These are phyloP conservation scores for Glaucopsyche alexis DNA, from an alignment of 2,888 invertebrate genomes.

Conservation along the genomic window DNA sequence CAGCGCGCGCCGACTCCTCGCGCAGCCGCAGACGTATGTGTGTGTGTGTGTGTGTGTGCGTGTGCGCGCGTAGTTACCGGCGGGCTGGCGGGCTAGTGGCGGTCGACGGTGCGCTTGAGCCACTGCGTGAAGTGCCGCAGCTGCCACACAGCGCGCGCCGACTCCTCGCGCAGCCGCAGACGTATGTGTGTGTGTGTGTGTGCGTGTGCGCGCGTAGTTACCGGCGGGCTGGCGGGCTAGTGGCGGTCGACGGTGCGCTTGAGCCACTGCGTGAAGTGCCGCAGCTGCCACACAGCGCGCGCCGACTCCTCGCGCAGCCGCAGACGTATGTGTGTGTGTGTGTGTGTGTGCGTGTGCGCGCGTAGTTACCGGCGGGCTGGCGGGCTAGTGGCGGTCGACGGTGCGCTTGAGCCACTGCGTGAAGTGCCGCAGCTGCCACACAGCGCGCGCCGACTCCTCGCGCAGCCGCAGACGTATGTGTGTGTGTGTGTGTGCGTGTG, in stretches of 20 bases:
- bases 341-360: too few species aligned
- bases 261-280: conserved; percentile 96
- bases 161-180: conserved; percentile 92
- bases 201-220: too few species aligned
- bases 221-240: conserved; percentile 44
- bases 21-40: conserved; percentile 90
- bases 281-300: conserved; percentile 92
- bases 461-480: conserved; percentile 90
- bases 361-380: not conserved
- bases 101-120: conserved; percentile 92
- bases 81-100: conserved; percentile 67
- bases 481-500: too few species aligned
- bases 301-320: conserved; percentile 93
- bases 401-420: conserved; percentile 96
- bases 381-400: conserved; percentile 82
- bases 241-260: conserved; percentile 90
- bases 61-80: not conserved
- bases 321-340: too few species aligned
- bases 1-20: conserved; percentile 94
- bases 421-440: conserved; percentile 92
- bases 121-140: conserved; percentile 94
- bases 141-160: conserved; percentile 94
- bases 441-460: conserved; percentile 94
- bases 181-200: too few species aligned
- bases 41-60: too few species aligned